Conservation (phyloP, 2,888 invertebrate genomes). For the Cabera pusaria region DNA sequence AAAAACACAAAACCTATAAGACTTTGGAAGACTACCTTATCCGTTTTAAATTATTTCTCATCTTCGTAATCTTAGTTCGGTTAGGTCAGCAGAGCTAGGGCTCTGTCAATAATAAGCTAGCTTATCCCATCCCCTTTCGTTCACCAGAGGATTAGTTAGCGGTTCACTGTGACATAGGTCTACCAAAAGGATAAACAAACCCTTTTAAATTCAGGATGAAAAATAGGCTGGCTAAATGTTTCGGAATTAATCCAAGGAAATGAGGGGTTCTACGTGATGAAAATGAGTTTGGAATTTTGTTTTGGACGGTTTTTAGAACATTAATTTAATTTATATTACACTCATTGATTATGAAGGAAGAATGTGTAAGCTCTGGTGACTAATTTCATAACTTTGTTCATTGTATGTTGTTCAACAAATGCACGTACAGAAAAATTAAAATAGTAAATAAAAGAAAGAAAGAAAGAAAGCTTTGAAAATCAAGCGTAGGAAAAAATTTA, state of each 20-base stretch:
- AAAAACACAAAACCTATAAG: too few relatives aligned
- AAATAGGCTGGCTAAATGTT: conserved; percentile 22
- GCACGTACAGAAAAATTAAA: too few relatives aligned
- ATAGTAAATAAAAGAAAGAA: too few relatives aligned
- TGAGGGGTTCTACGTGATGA: conserved; percentile 10
- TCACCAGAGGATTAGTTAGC: conserved; percentile 16
- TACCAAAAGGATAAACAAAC: conserved; percentile 23
- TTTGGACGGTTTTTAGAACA: conserved; percentile 1
- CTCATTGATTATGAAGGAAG: too few relatives aligned
- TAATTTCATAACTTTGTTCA: too few relatives aligned
- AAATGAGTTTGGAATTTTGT: conserved; percentile 6
- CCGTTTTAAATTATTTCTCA: too few relatives aligned
- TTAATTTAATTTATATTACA: background rate
- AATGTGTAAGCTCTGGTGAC: too few relatives aligned
- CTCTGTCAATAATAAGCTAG: background rate
- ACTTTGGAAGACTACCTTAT: too few relatives aligned
- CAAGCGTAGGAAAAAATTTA: too few relatives aligned
- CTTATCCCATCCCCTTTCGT: conserved; percentile 17
- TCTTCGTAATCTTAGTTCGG: conserved; percentile 5
- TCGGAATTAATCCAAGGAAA: conserved; percentile 21
- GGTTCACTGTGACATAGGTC: conserved; percentile 17
- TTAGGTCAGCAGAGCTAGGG: conserved; percentile 5
- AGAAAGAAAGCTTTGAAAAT: too few relatives aligned
- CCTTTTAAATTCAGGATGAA: conserved; percentile 23
- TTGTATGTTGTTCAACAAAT: too few relatives aligned